phyloP scores from a whole-genome alignment of 1,140 invertebrate genomes.

The Gryon sp. region DNA sequence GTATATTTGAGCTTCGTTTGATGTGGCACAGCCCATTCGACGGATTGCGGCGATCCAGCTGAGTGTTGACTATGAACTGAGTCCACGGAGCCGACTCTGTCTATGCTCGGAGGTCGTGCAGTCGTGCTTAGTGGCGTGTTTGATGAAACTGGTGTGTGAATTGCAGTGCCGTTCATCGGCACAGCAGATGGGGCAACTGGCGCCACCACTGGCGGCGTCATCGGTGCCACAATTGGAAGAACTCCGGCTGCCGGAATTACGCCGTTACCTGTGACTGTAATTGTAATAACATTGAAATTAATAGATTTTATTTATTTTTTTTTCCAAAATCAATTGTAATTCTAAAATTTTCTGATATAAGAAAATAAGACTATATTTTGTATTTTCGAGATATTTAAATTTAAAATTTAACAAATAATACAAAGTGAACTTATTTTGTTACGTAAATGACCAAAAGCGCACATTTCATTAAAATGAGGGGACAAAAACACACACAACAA shows the following conservation, averaged over 20 bases:
- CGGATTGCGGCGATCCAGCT: constrained; percentile 72
- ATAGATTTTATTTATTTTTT: no score
- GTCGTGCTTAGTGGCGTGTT: constrained; percentile 78
- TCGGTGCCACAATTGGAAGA: constrained; percentile 64
- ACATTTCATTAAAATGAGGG: no score
- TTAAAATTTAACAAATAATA: no score
- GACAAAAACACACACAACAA: no score
- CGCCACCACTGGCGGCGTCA: constrained; percentile 41
- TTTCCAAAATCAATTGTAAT: no score
- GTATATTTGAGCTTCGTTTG: constrained; percentile 95
- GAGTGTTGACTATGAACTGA: constrained; percentile 76
- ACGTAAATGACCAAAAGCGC: no score
- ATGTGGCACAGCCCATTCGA: constrained; percentile 94
- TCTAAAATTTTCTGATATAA: no score
- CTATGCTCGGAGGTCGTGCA: constrained; percentile 78
- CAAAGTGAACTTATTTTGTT: no score
- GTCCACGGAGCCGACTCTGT: constrained; percentile 76
- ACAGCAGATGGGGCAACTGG: constrained; percentile 53
- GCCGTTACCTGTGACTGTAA: constrained; percentile 49
- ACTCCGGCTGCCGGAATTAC: constrained; percentile 61
- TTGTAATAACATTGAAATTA: constrained; percentile 1
- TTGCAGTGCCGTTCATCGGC: constrained; percentile 68
- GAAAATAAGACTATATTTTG: no score
- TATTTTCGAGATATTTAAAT: no score
- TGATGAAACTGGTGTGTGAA: constrained; percentile 76